Conservation (phyloP, 2,113 vertebrate species). For the Percopsis transmontana region DNA sequence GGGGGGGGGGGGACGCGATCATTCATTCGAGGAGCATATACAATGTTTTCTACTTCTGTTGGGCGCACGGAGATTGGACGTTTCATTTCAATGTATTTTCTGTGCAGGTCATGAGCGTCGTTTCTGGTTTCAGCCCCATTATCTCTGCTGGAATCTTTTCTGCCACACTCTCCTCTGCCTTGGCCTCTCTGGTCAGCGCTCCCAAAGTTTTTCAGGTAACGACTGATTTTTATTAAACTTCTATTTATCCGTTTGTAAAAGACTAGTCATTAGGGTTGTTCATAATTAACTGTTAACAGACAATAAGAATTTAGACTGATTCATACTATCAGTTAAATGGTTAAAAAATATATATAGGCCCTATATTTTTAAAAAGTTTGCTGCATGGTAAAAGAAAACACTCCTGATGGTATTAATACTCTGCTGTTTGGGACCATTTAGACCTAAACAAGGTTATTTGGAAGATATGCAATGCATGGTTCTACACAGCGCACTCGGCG, state of each 20-base stretch:
- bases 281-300: no score
- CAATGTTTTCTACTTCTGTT: no score
- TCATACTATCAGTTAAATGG: neutral
- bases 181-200: slow-evolving; percentile 97
- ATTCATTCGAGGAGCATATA: no score
- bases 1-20: no score
- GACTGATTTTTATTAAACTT: neutral
- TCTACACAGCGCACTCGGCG: no score
- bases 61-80: no score
- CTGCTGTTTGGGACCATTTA: no score
- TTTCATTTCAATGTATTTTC: neutral
- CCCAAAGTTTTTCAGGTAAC: slow-evolving; percentile 97
- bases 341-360: neutral
- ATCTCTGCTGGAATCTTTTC: slow-evolving; percentile 98
- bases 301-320: neutral
- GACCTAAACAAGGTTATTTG: no score
- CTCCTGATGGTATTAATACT: no score
- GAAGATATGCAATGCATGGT: no score
- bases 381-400: no score
- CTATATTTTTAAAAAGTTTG: neutral
- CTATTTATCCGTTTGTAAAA: neutral
- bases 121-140: slow-evolving; percentile 93
- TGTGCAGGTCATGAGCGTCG: slow-evolving; percentile 91
- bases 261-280: neutral
- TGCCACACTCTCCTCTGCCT: slow-evolving; percentile 95